A percentile compares a stretch with the other conserved stretches of the same genome.
These are phyloP conservation scores for Xenotilapia caudafasciata DNA, from an alignment of 2,113 vertebrate genomes.

Conservation along the genomic window DNA sequence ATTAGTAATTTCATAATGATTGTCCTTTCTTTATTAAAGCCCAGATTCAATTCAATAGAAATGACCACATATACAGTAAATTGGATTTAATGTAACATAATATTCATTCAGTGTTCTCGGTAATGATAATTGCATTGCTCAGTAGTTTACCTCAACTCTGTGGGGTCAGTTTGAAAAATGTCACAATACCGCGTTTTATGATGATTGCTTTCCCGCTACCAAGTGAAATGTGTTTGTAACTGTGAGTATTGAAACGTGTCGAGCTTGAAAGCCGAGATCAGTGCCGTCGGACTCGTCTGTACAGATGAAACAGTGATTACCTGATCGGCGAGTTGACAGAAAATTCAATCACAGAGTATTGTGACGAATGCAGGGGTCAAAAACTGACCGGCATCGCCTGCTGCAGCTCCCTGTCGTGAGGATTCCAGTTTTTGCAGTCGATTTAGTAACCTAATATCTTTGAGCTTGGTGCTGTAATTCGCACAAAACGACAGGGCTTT, in stretches of 20 bases:
- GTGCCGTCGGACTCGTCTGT: not conserved
- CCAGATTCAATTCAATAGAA: constrained; percentile 17
- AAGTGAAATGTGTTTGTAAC: not conserved
- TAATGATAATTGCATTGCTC: constrained; percentile 18
- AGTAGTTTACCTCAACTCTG: not conserved
- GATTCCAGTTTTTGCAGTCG: not conserved
- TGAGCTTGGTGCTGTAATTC: not conserved
- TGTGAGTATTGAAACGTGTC: not conserved
- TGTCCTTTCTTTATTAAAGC: constrained; percentile 1
- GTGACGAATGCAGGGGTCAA: not conserved
- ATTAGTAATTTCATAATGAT: constrained; percentile 10
- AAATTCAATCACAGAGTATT: not conserved
- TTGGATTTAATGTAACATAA: constrained; percentile 14
- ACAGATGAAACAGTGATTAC: not conserved
- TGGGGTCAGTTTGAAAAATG: not conserved
- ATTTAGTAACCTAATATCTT: not conserved
- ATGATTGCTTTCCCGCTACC: not conserved
- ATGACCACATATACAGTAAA: constrained; percentile 13
- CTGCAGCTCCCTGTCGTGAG: not conserved
- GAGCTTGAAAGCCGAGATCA: not conserved
- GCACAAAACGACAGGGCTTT: not conserved
- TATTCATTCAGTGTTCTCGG: constrained; percentile 13
- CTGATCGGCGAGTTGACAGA: not conserved
- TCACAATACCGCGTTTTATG: not conserved
- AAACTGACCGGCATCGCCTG: not conserved